These are phyloP conservation scores for Hemithea aestivaria DNA, from an alignment of 2,888 invertebrate genomes.

Conservation along the genomic window DNA sequence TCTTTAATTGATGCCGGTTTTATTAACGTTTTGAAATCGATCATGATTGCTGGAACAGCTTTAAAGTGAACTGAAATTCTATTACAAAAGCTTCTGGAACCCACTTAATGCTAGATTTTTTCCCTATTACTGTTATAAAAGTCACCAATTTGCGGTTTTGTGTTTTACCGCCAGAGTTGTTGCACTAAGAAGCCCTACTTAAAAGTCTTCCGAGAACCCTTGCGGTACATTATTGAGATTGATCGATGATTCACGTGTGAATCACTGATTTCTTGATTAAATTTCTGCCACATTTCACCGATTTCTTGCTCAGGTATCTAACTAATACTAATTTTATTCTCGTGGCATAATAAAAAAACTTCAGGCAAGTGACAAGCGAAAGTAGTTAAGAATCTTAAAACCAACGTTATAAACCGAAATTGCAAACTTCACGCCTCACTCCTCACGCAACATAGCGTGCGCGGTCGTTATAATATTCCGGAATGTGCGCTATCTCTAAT, in stretches of 20 bases:
- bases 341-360: slow-evolving; percentile 35
- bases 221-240: slow-evolving; percentile 30
- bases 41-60: slow-evolving; percentile 24
- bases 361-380: slow-evolving; percentile 49
- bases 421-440: slow-evolving; percentile 40
- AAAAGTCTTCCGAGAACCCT: slow-evolving; percentile 34
- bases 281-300: slow-evolving; percentile 27
- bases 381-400: slow-evolving; percentile 44
- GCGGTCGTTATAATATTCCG: slow-evolving; percentile 15
- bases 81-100: slow-evolving; percentile 3
- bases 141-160: slow-evolving; percentile 15
- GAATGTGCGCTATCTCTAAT: slow-evolving; percentile 14
- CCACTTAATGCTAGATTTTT: too few species aligned
- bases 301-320: slow-evolving; percentile 25
- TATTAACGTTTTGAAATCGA: slow-evolving; percentile 30
- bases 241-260: slow-evolving; percentile 46
- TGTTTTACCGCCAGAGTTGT: slow-evolving; percentile 14
- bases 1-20: slow-evolving; percentile 36
- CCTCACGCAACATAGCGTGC: slow-evolving; percentile 60
- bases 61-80: slow-evolving; percentile 3
- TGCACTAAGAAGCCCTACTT: slow-evolving; percentile 31
- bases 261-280: slow-evolving; percentile 29
- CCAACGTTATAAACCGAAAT: slow-evolving; percentile 42
- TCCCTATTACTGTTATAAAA: slow-evolving; percentile 7
- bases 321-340: slow-evolving; percentile 33